phyloP scores from a whole-genome alignment of 2,888 invertebrate species.

The Stomorhina lunata region DNA sequence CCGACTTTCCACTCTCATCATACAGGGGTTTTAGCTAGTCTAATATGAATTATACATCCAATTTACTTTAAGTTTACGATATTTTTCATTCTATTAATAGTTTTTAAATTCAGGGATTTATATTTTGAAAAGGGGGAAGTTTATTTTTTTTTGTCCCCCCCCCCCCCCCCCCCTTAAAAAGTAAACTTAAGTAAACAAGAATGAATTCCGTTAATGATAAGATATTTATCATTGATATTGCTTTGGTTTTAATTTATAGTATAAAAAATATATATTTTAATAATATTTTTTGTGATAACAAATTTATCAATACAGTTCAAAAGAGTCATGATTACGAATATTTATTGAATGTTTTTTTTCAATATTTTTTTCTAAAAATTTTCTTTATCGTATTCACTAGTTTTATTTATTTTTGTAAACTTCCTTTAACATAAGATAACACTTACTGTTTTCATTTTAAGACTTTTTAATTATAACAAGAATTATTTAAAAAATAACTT shows the following conservation, averaged over 20 bases:
- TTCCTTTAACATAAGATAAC: slow-evolving; percentile 29
- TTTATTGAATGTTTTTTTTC: slow-evolving; percentile 15
- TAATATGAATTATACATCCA: no score
- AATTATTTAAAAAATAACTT: background rate
- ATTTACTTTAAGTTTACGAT: no score
- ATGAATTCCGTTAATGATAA: slow-evolving; percentile 25
- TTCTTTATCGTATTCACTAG: slow-evolving; percentile 4
- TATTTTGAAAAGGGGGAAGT: no score
- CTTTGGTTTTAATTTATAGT: slow-evolving; percentile 15
- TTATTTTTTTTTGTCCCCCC: no score
- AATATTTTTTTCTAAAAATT: background rate
- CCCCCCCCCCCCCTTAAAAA: background rate
- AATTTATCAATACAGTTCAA: slow-evolving; percentile 6
- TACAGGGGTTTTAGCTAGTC: no score
- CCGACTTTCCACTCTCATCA: no score
- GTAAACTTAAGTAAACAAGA: background rate
- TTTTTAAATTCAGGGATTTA: no score
- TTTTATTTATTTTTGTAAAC: background rate
- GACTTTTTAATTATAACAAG: slow-evolving; percentile 21
- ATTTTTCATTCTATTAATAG: no score
- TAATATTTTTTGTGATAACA: slow-evolving; percentile 7
- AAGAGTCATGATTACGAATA: background rate
- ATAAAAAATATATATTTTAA: background rate
- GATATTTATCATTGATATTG: slow-evolving; percentile 46
- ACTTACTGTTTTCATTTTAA: slow-evolving; percentile 63